phyloP scores from a whole-genome alignment of 2,888 invertebrate genomes.

The Heteromyza rotundicornis region DNA sequence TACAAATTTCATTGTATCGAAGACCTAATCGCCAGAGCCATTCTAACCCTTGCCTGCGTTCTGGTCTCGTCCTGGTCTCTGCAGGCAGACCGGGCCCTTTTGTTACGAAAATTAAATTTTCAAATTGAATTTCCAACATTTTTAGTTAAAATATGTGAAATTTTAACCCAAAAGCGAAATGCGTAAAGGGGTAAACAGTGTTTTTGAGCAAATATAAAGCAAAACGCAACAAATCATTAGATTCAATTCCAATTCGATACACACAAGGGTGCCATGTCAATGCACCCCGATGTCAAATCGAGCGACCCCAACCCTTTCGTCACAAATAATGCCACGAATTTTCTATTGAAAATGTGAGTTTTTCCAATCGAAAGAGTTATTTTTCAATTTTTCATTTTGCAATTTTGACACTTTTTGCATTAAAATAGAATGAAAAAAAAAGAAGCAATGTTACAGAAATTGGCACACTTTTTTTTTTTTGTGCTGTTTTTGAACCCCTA shows the following conservation, averaged over 20 bases:
- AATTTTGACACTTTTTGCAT: conserved; percentile 30
- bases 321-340: conserved; percentile 36
- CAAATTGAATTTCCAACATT: conserved; percentile 34
- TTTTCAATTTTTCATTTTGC: conserved; percentile 39
- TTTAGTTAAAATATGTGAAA: conserved; percentile 46
- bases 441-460: not conserved
- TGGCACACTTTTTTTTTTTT: conserved; percentile 18
- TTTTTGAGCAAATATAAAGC: conserved; percentile 11
- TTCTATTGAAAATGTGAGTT: conserved; percentile 44
- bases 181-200: conserved; percentile 7
- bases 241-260: too few relatives aligned
- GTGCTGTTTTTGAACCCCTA: conserved; percentile 33
- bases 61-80: too few relatives aligned
- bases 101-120: not conserved
- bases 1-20: too few relatives aligned
- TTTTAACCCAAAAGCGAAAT: conserved; percentile 41
- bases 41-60: too few relatives aligned
- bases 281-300: not conserved
- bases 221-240: conserved; percentile 28
- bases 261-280: not conserved
- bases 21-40: too few relatives aligned
- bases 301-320: not conserved
- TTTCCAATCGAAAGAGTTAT: conserved; percentile 40
- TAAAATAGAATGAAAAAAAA: conserved; percentile 30
- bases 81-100: too few relatives aligned